A percentile compares a stretch with the other conserved stretches of the same genome.
These are phyloP conservation scores for Montifringilla adamsi DNA, from an alignment of 2,113 vertebrate species.

Conservation along the genomic window DNA sequence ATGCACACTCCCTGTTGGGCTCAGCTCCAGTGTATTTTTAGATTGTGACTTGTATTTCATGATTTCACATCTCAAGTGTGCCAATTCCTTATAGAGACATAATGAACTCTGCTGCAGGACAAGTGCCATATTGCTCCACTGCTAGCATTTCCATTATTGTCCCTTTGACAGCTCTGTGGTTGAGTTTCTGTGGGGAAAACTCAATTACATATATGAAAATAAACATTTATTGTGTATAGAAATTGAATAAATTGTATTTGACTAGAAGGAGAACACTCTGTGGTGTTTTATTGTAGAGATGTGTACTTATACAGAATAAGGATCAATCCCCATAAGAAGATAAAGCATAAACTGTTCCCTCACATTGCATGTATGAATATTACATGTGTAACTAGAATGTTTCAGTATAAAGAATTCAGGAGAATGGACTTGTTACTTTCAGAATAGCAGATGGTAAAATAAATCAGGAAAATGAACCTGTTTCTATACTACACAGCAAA, in stretches of 20 bases:
- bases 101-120: neutral
- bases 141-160: conserved; percentile 2
- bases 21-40: conserved; percentile 35
- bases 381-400: neutral
- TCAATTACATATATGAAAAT: neutral
- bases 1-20: conserved; percentile 1
- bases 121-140: neutral
- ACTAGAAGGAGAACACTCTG: neutral
- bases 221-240: neutral
- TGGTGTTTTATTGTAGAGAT: neutral
- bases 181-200: neutral
- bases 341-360: neutral
- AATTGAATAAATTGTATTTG: neutral
- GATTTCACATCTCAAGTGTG: neutral
- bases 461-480: neutral
- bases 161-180: neutral
- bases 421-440: neutral
- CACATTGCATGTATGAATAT: neutral
- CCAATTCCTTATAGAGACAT: conserved; percentile 57
- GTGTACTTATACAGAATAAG: neutral
- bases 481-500: neutral
- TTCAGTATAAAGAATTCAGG: neutral
- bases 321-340: neutral
- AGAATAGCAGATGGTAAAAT: neutral
- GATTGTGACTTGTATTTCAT: conserved; percentile 12